Conservation (phyloP, 2,888 invertebrate genomes). For the Bellardia pandia region DNA sequence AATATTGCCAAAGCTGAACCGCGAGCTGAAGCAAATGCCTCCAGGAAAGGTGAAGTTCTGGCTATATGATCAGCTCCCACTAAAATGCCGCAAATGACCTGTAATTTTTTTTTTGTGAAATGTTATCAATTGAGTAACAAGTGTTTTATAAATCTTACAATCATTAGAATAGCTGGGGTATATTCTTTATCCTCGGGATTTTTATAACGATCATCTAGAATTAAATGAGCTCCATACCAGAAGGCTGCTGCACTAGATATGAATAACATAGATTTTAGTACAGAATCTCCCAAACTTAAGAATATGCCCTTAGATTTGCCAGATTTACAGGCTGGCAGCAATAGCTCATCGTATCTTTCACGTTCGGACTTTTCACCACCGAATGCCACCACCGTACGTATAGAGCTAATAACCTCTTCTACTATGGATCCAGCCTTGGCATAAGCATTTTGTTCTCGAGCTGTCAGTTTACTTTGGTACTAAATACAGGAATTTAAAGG, state of each 20-base stretch:
- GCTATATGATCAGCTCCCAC: constrained; percentile 92
- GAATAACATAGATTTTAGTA: constrained; percentile 90
- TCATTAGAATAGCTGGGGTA: constrained; percentile 89
- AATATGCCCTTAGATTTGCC: constrained; percentile 88
- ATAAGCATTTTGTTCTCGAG: constrained; percentile 89
- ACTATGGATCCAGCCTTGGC: constrained; percentile 91
- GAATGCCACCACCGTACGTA: constrained; percentile 92
- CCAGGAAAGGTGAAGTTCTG: constrained; percentile 90
- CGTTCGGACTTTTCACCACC: constrained; percentile 91
- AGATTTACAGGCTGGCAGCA: constrained; percentile 87
- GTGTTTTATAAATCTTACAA: constrained; percentile 85
- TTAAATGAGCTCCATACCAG: constrained; percentile 92
- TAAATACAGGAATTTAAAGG: constrained; percentile 77
- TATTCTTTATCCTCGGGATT: constrained; percentile 86
- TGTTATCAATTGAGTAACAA: background rate
- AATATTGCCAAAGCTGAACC: constrained; percentile 91
- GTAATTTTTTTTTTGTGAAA: background rate
- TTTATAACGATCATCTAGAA: constrained; percentile 87
- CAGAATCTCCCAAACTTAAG: constrained; percentile 88
- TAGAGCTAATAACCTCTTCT: constrained; percentile 90
- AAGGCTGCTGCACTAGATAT: constrained; percentile 91
- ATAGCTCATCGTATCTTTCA: constrained; percentile 86
- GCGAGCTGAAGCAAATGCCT: constrained; percentile 89
- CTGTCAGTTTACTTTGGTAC: constrained; percentile 88
- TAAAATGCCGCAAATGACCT: constrained; percentile 89